Conservation (phyloP, 2,888 invertebrate genomes). For the Tetranychus truncatus region DNA sequence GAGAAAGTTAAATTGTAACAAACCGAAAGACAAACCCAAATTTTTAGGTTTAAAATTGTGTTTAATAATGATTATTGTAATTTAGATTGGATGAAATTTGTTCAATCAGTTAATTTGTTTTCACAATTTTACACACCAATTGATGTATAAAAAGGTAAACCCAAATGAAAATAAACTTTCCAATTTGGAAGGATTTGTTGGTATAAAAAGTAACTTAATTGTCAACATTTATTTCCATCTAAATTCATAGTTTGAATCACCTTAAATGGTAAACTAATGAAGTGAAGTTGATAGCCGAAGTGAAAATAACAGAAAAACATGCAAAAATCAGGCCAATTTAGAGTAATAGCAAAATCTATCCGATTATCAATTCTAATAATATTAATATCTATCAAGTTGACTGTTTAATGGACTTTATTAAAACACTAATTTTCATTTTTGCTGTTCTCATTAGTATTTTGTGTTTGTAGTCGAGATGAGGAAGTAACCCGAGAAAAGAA, state of each 20-base stretch:
- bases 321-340: background rate
- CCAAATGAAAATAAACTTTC: background rate
- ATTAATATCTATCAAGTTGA: background rate
- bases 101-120: background rate
- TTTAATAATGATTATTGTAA: background rate
- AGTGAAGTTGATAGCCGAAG: background rate
- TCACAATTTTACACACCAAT: background rate
- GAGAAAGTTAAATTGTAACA: too few relatives aligned
- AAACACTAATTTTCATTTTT: background rate
- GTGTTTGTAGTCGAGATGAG: background rate
- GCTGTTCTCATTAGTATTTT: background rate
- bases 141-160: background rate
- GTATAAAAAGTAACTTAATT: background rate
- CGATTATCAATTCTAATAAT: background rate
- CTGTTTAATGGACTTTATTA: too few relatives aligned
- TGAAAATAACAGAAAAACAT: background rate
- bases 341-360: background rate
- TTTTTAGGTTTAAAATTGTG: background rate
- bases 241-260: background rate
- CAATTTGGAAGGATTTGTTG: too few relatives aligned
- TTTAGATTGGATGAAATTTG: background rate
- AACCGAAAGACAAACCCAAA: background rate
- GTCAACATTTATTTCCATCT: background rate
- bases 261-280: background rate
- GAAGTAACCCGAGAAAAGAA: too few relatives aligned